These are phyloP conservation scores for Semotilus atromaculatus DNA, from an alignment of 2,797 vertebrate genomes.

Conservation along the genomic window DNA sequence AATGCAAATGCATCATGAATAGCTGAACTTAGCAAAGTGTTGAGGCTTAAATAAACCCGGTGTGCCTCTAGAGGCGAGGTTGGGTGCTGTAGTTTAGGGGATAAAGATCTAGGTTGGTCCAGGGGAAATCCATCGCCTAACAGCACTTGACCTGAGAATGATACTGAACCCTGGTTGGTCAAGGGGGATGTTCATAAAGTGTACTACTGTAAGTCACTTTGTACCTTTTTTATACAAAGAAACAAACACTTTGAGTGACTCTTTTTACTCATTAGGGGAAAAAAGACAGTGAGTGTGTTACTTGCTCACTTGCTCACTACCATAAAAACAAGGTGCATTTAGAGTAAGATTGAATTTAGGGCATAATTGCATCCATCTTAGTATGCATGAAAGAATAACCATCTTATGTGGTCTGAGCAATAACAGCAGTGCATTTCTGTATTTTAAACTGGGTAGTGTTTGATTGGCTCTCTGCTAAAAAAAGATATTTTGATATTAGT, in stretches of 20 bases:
- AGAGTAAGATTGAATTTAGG: not conserved
- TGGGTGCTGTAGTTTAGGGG: not conserved
- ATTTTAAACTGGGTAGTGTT: not conserved
- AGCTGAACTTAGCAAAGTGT: not conserved
- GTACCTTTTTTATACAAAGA: not conserved
- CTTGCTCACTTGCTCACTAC: not conserved
- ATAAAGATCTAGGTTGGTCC: not conserved
- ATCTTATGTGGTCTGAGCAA: not conserved
- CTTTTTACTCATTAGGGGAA: not conserved
- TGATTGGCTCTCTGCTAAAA: not conserved
- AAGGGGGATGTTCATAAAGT: not conserved
- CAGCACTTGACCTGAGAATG: not conserved
- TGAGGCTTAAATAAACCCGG: not conserved
- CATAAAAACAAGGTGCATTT: not conserved
- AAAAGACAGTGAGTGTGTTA: not conserved
- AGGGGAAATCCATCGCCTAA: not conserved
- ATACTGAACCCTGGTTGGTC: not conserved
- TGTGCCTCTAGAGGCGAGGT: slow-evolving; percentile 8
- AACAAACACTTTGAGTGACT: not conserved
- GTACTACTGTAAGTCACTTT: not conserved
- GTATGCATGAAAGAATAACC: not conserved
- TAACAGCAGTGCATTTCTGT: not conserved
- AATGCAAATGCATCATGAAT: slow-evolving; percentile 25
- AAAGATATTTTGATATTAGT: not conserved
- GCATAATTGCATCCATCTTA: not conserved